These are phyloP conservation scores for Dilophus febrilis DNA, from an alignment of 2,888 invertebrate species.

Conservation along the genomic window DNA sequence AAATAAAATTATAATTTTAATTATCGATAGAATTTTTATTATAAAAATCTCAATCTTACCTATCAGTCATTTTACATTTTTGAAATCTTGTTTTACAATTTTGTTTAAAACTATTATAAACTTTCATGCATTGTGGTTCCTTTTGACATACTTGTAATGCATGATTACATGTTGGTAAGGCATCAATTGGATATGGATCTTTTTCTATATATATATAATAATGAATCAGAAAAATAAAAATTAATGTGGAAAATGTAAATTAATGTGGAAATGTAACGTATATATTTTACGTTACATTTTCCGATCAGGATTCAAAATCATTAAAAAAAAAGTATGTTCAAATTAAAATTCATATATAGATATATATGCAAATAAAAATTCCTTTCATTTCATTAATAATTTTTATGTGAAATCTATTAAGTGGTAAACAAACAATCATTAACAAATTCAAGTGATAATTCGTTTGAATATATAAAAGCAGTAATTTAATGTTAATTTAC, in stretches of 20 bases:
- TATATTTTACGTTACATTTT: no score
- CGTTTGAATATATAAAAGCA: no score
- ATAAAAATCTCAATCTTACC: constrained; percentile 36
- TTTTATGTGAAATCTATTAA: no score
- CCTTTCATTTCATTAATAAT: no score
- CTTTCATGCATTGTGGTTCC: constrained; percentile 60
- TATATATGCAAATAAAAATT: no score
- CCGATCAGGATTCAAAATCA: no score
- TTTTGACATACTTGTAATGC: constrained; percentile 72
- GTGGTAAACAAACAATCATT: no score
- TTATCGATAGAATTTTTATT: background rate
- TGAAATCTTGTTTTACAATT: constrained; percentile 75
- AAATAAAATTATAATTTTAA: no score
- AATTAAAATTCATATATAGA: no score
- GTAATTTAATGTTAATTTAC: no score
- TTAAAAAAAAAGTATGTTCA: no score
- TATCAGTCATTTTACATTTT: constrained; percentile 78
- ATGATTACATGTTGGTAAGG: constrained; percentile 78
- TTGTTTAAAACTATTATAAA: constrained; percentile 72
- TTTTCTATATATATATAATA: constrained; percentile 44
- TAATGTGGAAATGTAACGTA: background rate
- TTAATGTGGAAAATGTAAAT: background rate
- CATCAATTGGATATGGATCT: constrained; percentile 78
- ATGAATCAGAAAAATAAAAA: constrained; percentile 8
- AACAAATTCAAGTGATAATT: no score